Base-by-base conservation (phyloP, 2,888 invertebrate species). In the Scelioninae gen. 1 region DNA sequence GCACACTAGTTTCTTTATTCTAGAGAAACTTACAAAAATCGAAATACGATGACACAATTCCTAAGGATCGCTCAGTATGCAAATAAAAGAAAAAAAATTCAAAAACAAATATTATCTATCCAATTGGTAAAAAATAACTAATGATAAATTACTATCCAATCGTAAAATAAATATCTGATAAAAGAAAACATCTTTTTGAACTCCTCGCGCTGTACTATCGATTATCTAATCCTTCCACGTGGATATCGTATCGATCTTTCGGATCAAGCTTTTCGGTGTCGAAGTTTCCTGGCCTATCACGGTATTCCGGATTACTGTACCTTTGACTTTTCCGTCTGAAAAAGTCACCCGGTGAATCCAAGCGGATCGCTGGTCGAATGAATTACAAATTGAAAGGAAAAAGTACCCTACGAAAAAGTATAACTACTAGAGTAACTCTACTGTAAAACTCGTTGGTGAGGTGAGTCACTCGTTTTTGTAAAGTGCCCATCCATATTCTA, bases 251-350 rank as follows among this genome's bases (percentile, higher is more conserved):
- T 56, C 43, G 66, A 66, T 40, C 53, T 10, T 10, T 71, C 11
- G 10, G 31, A 40, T 60, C 60, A 47, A 63, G 63, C 63, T 63
- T 74, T 45, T 74, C 29, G 49, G 62, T 72, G 72, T 72, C 43
- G 43, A 62, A 40, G 62, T 62, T 51, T 32, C 72, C 62, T 72
- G 74, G 74, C 63, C 74, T 74, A 63, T 74, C 45, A 47, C 31
- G 63, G 34, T 62, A 74, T 55, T 74, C 43, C 38, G 23, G 10
- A 34, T 74, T 40, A 55, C 23, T 65, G 65, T 65, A 75, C 75
- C 75, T 75, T 49, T 15, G 63, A 74, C 45, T 74, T 53, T 72
- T 45, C n/a, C 11, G 8, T 23, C 16, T 10, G 47, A 53, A 62
- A 53, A 62, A 45, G 62, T 31, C 8, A 13, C 16, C 40, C 32